These are phyloP conservation scores for Sinosuthora webbiana DNA, from an alignment of 2,113 vertebrate genomes.

Conservation along the genomic window DNA sequence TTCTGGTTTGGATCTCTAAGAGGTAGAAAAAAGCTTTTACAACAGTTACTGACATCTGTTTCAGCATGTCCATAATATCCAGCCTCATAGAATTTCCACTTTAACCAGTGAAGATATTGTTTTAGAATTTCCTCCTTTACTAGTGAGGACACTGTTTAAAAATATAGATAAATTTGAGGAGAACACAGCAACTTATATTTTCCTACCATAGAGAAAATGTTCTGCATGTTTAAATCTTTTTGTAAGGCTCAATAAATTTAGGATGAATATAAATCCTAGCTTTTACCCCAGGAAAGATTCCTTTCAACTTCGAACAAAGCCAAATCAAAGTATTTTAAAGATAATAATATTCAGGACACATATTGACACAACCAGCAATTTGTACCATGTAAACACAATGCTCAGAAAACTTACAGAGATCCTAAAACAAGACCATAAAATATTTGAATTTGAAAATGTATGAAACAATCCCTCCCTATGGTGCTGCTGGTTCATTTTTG, in stretches of 20 bases:
- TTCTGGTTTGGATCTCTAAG: neutral
- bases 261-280: neutral
- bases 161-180: neutral
- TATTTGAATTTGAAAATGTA: neutral
- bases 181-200: neutral
- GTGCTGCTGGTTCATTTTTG: neutral
- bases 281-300: neutral
- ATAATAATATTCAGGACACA: neutral
- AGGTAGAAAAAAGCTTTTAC: neutral
- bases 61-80: neutral
- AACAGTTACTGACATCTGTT: neutral
- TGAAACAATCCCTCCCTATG: neutral
- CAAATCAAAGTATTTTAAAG: neutral
- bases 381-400: neutral
- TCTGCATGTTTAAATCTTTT: neutral
- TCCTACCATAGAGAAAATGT: neutral
- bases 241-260: neutral
- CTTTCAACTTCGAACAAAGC: neutral
- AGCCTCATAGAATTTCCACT: neutral
- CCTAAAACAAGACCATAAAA: neutral
- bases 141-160: neutral
- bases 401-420: neutral
- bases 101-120: neutral
- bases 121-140: neutral
- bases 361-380: neutral